A percentile compares a stretch with the other conserved stretches of the same genome.
Evolutionary conservation across 2,888 invertebrate species (phyloP).

Genomic region (Sphaeridia pumilis): DNA sequence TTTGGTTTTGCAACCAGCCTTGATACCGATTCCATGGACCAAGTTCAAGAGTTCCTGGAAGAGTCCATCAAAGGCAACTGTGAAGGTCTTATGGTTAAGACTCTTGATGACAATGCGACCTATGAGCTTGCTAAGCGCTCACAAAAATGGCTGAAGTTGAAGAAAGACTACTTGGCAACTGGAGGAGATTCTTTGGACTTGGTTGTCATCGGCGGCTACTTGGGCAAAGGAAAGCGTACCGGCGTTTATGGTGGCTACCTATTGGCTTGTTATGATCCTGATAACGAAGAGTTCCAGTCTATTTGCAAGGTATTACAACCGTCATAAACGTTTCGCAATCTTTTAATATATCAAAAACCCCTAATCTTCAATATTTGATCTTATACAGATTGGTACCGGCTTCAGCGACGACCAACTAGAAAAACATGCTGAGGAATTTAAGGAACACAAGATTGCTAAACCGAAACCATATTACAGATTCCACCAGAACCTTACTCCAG

Average conservation of each 20-base stretch:
- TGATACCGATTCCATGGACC: slow-evolving; percentile 75
- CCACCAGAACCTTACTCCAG: slow-evolving; percentile 59
- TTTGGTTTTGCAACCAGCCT: slow-evolving; percentile 76
- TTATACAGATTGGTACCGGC: slow-evolving; percentile 69
- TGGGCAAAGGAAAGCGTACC: slow-evolving; percentile 83
- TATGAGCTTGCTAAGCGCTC: slow-evolving; percentile 96
- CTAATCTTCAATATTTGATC: slow-evolving; percentile 8
- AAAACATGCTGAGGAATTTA: slow-evolving; percentile 60
- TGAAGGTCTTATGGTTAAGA: slow-evolving; percentile 98
- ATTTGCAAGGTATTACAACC: slow-evolving; percentile 61
- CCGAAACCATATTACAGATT: slow-evolving; percentile 71
- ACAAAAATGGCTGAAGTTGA: slow-evolving; percentile 87
- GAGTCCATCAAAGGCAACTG: slow-evolving; percentile 91
- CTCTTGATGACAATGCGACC: slow-evolving; percentile 71
- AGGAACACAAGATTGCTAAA: slow-evolving; percentile 57
- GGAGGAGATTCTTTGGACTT: slow-evolving; percentile 93
- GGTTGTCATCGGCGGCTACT: slow-evolving; percentile 88
- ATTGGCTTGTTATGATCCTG: slow-evolving; percentile 80
- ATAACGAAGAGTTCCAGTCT: slow-evolving; percentile 81
- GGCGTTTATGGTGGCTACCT: slow-evolving; percentile 92
- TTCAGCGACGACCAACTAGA: slow-evolving; percentile 84
- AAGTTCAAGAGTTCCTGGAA: slow-evolving; percentile 85
- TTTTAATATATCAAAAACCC: background rate
- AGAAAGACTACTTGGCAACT: slow-evolving; percentile 95
- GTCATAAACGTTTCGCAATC: slow-evolving; percentile 4